Evolutionary conservation across 2,888 invertebrate species (phyloP), one percentile per base, ranked within the genome.

Genomic region (Pocota personata): DNA sequence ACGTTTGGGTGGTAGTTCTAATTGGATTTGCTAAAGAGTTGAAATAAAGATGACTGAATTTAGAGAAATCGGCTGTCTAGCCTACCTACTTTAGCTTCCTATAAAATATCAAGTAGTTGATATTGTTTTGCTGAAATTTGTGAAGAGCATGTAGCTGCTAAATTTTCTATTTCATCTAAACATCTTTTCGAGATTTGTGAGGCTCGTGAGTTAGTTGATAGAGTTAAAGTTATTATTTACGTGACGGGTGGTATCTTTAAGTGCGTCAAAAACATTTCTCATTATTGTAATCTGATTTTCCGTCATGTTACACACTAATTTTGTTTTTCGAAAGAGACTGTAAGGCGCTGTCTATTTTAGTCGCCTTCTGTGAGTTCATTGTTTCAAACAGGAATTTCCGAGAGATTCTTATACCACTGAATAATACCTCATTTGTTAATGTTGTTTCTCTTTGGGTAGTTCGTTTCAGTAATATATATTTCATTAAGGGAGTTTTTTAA

Each of bases 281-380:
- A 48, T 32, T 19, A 58, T 35, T 16, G 48, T 71, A 21, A 58
- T 57, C 30, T 69, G 57, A 27, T 69, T 69, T 67, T 55, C 30
- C 1, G 69, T 16, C n/a, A 43, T 37, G 19, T 55, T 69, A 40
- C 12, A 69, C 30, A 14, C 24, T 43, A 30, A 30, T 30, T 37
- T 69, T 30, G 30, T 40, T 69, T 27, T 40, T 14, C 1, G n/a
- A 16, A 12, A 69, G 10, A 40, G 8, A 14, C 12, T 48, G 30
- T n/a, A 58, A 19, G 55, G 55, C n/a, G n/a, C n/a, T n/a, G n/a
- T n/a, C n/a, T n/a, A n/a, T n/a, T n/a, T n/a, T n/a, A n/a, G n/a
- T n/a, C n/a, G 55, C 69, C 4, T 69, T 30, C 8, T 69, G 24
- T n/a, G 32, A 50, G 27, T 50, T 35, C 50, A 43, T 62, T 46